Conservation (phyloP, 2,888 invertebrate species). For the Netelia fuscicornis region DNA sequence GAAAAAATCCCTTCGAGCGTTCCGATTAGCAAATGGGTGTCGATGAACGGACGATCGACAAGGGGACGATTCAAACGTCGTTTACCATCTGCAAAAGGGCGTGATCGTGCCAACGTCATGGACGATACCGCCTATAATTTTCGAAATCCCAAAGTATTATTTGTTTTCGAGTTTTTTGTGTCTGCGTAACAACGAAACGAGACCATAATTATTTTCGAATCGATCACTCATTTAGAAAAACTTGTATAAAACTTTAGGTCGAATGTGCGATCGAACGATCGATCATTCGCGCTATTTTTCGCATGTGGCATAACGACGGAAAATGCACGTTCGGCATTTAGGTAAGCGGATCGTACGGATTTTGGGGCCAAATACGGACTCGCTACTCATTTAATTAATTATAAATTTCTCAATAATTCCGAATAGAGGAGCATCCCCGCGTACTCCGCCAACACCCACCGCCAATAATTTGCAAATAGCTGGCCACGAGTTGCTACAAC, state of each 20-base stretch:
- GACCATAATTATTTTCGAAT: constrained; percentile 82
- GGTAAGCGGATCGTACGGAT: too few relatives aligned
- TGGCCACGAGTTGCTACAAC: too few relatives aligned
- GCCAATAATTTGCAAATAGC: too few relatives aligned
- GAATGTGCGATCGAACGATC: constrained; percentile 78
- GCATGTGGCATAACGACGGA: too few relatives aligned
- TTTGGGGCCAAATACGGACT: too few relatives aligned
- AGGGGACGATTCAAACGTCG: constrained; percentile 62
- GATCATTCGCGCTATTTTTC: constrained; percentile 48
- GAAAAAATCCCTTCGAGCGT: constrained; percentile 46
- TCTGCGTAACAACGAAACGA: constrained; percentile 55
- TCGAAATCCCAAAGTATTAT: constrained; percentile 64
- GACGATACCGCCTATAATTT: constrained; percentile 41
- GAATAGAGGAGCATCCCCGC: too few relatives aligned
- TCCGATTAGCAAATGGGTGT: constrained; percentile 53
- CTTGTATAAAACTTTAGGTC: constrained; percentile 75
- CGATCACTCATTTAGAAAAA: constrained; percentile 77
- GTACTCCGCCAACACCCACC: too few relatives aligned
- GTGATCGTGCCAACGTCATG: constrained; percentile 66
- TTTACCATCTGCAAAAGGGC: constrained; percentile 72
- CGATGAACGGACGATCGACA: constrained; percentile 38
- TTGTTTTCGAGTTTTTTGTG: not conserved
- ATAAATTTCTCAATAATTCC: too few relatives aligned
- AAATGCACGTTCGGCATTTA: too few relatives aligned
- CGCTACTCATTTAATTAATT: too few relatives aligned